Conservation (phyloP, 2,113 vertebrate species). For the Triplophysa siluroides region DNA sequence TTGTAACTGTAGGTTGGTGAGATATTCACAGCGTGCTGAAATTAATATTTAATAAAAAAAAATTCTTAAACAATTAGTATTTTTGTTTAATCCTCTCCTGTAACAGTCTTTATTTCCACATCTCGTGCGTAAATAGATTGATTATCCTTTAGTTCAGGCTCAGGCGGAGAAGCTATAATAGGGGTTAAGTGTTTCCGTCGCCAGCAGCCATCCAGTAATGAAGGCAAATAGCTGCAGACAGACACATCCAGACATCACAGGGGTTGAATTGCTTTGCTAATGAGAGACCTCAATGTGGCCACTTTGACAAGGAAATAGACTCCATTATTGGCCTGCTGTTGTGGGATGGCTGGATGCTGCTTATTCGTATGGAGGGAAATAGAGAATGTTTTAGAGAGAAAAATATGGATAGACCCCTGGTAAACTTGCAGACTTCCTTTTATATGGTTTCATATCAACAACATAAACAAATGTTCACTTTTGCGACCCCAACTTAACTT, state of each 20-base stretch:
- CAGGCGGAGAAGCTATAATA: conserved; percentile 27
- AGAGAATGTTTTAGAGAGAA: not conserved
- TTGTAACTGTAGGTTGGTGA: not conserved
- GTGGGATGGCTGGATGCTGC: not conserved
- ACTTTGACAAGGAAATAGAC: conserved; percentile 26
- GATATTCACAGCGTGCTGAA: too few species aligned
- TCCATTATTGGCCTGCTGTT: conserved; percentile 4
- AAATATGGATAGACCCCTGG: too few species aligned
- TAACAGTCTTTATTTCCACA: not conserved
- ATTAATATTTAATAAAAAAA: not conserved
- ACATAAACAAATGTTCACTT: too few species aligned
- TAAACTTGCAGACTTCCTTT: too few species aligned
- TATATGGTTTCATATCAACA: too few species aligned
- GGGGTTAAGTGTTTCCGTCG: conserved; percentile 28
- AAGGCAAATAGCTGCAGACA: conserved; percentile 17
- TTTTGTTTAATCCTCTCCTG: not conserved
- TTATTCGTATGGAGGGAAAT: not conserved
- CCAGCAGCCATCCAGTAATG: conserved; percentile 23
- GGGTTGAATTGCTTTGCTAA: conserved; percentile 32
- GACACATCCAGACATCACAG: conserved; percentile 12
- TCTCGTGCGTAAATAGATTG: conserved; percentile 21
- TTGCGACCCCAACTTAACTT: too few species aligned
- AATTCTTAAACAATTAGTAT: not conserved
- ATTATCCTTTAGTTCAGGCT: conserved; percentile 24
- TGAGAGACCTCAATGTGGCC: not conserved